Percentiles rank a stretch among this genome's conserved stretches.
Evolutionary conservation across 2,888 invertebrate species (phyloP).

Genomic region (Dione juno): DNA sequence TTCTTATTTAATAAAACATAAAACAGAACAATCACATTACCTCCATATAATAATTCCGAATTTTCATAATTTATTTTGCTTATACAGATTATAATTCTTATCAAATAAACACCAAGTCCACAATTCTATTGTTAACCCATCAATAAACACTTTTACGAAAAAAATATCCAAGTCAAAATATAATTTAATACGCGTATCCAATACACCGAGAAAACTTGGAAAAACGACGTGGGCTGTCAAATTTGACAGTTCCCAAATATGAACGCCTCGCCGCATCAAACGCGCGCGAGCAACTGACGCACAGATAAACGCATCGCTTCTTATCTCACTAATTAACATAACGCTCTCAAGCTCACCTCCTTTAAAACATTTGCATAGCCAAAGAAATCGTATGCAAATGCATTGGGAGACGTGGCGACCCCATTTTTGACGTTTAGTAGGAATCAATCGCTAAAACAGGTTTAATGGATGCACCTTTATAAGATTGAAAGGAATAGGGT

Average conservation of each 20-base stretch:
- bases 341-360: constrained; percentile 69
- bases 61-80: constrained; percentile 72
- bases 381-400: constrained; percentile 79
- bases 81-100: background rate
- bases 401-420: constrained; percentile 58
- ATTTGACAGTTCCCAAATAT: constrained; percentile 48
- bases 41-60: constrained; percentile 75
- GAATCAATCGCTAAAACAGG: constrained; percentile 81
- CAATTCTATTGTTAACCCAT: constrained; percentile 8
- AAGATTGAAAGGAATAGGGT: constrained; percentile 64
- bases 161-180: background rate
- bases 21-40: constrained; percentile 58
- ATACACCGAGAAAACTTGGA: constrained; percentile 1
- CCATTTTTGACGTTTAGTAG: constrained; percentile 75
- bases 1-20: background rate
- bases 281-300: constrained; percentile 78
- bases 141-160: constrained; percentile 1
- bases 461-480: constrained; percentile 69
- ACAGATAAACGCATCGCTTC: constrained; percentile 70
- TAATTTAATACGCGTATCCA: constrained; percentile 27
- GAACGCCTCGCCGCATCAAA: constrained; percentile 67
- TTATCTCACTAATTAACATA: constrained; percentile 79
- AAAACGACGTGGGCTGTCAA: constrained; percentile 39
- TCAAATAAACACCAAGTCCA: background rate
- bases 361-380: constrained; percentile 73